Conservation (phyloP, 2,888 invertebrate genomes). For the Heliconius erato region DNA sequence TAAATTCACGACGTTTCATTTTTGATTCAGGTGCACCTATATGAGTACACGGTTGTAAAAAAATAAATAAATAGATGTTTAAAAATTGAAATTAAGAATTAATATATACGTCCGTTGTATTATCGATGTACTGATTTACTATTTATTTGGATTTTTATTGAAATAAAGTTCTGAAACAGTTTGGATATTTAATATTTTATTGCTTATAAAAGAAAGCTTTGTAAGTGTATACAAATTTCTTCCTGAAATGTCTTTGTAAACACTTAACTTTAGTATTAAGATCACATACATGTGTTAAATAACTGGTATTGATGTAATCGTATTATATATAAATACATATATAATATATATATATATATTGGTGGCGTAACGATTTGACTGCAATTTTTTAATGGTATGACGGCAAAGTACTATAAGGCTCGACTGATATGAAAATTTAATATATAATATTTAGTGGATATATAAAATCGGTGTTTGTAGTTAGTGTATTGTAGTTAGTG, state of each 20-base stretch:
- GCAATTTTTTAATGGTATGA: not conserved
- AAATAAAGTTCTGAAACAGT: not conserved
- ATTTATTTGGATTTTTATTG: slow-evolving; percentile 1
- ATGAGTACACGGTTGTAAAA: slow-evolving; percentile 49
- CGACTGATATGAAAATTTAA: slow-evolving; percentile 38
- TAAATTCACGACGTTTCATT: slow-evolving; percentile 29
- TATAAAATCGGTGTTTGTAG: slow-evolving; percentile 21
- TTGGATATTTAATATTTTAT: not conserved
- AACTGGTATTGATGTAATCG: not conserved
- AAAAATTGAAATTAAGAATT: not conserved
- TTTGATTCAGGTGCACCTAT: slow-evolving; percentile 49
- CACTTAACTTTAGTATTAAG: not conserved
- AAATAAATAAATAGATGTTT: slow-evolving; percentile 21
- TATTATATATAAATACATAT: not conserved
- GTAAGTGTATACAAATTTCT: slow-evolving; percentile 1
- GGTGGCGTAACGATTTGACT: not conserved
- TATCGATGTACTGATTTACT: not conserved
- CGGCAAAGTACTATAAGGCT: slow-evolving; percentile 39
- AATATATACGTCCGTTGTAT: slow-evolving; percentile 1
- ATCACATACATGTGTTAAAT: not conserved
- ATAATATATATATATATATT: too few species aligned
- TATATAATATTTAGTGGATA: slow-evolving; percentile 7
- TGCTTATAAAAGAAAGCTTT: not conserved
- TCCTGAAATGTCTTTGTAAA: slow-evolving; percentile 14
- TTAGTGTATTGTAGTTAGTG: slow-evolving; percentile 12